Evolutionary conservation across 1,140 invertebrate genomes (phyloP).

Genomic region (Kradibia gibbosae): DNA sequence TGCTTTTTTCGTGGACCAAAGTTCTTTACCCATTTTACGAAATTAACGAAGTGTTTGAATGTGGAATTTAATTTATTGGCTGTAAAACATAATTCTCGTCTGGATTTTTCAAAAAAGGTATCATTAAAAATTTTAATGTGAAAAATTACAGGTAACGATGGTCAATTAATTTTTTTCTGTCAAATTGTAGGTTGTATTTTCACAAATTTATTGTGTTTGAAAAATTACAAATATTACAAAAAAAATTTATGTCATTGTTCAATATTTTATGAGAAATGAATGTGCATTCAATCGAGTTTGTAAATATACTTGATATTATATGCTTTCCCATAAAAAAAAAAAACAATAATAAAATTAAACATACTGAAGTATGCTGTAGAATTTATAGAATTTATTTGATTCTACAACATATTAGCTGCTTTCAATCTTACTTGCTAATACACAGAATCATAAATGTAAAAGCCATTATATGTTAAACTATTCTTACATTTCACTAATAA

Average conservation of each 20-base stretch:
- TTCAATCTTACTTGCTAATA: not conserved
- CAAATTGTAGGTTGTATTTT: not conserved
- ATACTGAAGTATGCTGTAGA: not conserved
- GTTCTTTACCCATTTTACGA: not conserved
- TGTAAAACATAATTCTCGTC: constrained; percentile 29
- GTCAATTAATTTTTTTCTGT: constrained; percentile 17
- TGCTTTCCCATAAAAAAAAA: not conserved
- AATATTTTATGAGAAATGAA: not conserved
- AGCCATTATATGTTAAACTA: not conserved
- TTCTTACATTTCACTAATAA: not conserved
- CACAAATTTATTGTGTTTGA: not conserved
- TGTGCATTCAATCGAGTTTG: not conserved
- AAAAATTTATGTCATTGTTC: not conserved
- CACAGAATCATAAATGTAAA: not conserved
- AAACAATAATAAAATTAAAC: not conserved
- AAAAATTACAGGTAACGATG: constrained; percentile 5
- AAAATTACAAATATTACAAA: not conserved
- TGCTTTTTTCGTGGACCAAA: not conserved
- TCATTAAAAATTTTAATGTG: not conserved
- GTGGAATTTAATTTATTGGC: constrained; percentile 20
- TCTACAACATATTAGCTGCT: not conserved
- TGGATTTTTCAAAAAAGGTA: constrained; percentile 19
- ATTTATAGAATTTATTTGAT: not conserved
- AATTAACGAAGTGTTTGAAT: constrained; percentile 21
- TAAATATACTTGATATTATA: not conserved